Evolutionary conservation across 1,140 invertebrate species (phyloP).

Genomic region (Caenorhabditis inopinata): DNA sequence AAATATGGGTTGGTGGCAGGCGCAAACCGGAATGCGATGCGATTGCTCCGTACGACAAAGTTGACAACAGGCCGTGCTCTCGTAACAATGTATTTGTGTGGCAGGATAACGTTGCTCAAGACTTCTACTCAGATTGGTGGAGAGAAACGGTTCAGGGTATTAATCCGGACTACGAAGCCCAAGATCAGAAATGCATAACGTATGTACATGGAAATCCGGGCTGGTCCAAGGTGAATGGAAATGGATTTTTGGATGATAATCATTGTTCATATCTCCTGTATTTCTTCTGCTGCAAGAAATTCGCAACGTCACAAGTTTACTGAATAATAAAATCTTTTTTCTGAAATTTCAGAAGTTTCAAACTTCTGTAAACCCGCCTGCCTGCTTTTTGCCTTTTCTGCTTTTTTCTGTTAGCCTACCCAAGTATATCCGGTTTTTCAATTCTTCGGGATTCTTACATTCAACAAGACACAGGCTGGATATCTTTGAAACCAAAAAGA

Average conservation of each 20-base stretch:
- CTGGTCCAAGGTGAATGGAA: background rate
- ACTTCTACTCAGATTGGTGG: background rate
- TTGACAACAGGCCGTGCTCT: background rate
- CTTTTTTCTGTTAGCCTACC: no score
- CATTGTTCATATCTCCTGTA: background rate
- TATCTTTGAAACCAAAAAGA: no score
- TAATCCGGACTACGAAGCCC: background rate
- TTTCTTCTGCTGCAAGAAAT: background rate
- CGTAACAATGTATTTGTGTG: background rate
- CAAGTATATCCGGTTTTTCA: no score
- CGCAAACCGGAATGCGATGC: background rate
- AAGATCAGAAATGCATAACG: background rate
- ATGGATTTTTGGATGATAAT: background rate
- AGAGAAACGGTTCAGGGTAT: background rate
- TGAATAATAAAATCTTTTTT: no score
- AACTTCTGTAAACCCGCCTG: no score
- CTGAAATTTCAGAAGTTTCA: no score
- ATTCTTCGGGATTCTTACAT: no score
- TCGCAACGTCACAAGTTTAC: background rate
- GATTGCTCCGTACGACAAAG: background rate
- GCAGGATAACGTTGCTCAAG: background rate
- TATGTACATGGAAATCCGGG: background rate
- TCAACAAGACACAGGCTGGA: no score
- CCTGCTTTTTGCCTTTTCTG: no score
- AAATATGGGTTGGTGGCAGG: background rate